A percentile compares a stretch with the other conserved stretches of the same genome.
phyloP scores from a whole-genome alignment of 2,113 vertebrate species.

The Hippocampus abdominalis region DNA sequence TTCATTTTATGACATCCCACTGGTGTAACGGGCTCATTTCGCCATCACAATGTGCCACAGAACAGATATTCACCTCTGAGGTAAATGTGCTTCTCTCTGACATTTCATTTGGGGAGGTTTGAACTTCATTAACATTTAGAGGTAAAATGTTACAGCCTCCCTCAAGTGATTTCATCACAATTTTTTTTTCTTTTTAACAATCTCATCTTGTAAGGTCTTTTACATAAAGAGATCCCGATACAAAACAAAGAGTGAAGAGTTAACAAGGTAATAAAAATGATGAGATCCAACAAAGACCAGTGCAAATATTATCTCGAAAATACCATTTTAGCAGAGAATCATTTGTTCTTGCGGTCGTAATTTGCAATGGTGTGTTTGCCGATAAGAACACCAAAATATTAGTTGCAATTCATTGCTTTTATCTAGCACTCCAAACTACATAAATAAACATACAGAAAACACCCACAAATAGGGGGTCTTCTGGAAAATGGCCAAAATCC shows the following conservation, averaged over 20 bases:
- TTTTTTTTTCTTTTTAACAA: background rate
- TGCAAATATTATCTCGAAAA: background rate
- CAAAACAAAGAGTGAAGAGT: background rate
- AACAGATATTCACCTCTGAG: conserved; percentile 5
- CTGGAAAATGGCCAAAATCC: too few species aligned
- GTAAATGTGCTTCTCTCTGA: conserved; percentile 7
- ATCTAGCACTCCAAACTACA: too few species aligned
- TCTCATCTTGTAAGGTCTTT: background rate
- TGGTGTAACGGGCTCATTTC: background rate
- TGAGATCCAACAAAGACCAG: background rate
- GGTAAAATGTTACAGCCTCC: conserved; percentile 2
- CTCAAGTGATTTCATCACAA: conserved; percentile 1
- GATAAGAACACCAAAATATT: too few species aligned
- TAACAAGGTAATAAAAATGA: conserved; percentile 1
- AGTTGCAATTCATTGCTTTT: too few species aligned
- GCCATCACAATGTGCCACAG: background rate
- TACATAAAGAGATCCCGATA: background rate
- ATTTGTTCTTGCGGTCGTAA: background rate
- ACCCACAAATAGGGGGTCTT: too few species aligned
- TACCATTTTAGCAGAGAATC: background rate
- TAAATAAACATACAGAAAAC: too few species aligned
- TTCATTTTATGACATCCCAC: background rate
- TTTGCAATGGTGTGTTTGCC: background rate
- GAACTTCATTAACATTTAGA: conserved; percentile 15
- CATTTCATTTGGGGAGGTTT: conserved; percentile 17